Percentiles rank a stretch among this genome's conserved stretches.
Conservation (phyloP, 2,888 invertebrate genomes). For the Ophion ventricosus region DNA sequence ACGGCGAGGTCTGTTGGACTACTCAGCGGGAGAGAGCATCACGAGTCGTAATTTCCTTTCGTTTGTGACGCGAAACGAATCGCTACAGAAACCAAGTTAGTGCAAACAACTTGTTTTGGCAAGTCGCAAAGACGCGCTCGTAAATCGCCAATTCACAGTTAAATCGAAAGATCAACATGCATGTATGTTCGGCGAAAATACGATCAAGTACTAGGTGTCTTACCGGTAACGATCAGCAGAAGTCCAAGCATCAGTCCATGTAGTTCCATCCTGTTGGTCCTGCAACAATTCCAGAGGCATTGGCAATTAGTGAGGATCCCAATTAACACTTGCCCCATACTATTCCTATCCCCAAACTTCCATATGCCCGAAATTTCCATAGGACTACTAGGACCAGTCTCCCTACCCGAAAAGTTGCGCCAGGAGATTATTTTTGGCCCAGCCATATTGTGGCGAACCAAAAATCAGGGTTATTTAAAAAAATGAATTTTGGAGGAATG, state of each 20-base stretch:
- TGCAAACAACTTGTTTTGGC: conserved; percentile 9
- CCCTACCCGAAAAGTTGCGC: too few relatives aligned
- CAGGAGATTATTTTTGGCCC: not conserved
- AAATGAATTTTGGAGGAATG: too few relatives aligned
- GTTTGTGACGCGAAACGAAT: conserved; percentile 52
- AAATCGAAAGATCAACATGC: conserved; percentile 31
- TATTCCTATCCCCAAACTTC: not conserved
- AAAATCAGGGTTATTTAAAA: too few relatives aligned
- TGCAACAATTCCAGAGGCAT: conserved; percentile 48
- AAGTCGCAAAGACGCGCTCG: not conserved
- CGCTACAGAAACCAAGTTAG: conserved; percentile 28
- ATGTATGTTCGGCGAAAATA: not conserved
- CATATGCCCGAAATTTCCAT: not conserved
- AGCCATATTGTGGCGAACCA: too few relatives aligned
- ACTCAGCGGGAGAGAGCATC: conserved; percentile 12
- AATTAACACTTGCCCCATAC: not conserved
- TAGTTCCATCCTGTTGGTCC: conserved; percentile 47
- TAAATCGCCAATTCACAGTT: conserved; percentile 42
- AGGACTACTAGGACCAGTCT: too few relatives aligned
- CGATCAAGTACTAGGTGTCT: conserved; percentile 29
- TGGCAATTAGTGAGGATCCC: not conserved
- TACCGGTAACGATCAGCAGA: conserved; percentile 60
- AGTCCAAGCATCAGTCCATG: conserved; percentile 43
- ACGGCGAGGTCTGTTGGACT: not conserved
- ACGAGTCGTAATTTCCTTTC: conserved; percentile 27